Conservation (phyloP, 30 jellyfish, hydroid and myxozoan genomes). For the Hydractinia symbiolongicarpus region DNA sequence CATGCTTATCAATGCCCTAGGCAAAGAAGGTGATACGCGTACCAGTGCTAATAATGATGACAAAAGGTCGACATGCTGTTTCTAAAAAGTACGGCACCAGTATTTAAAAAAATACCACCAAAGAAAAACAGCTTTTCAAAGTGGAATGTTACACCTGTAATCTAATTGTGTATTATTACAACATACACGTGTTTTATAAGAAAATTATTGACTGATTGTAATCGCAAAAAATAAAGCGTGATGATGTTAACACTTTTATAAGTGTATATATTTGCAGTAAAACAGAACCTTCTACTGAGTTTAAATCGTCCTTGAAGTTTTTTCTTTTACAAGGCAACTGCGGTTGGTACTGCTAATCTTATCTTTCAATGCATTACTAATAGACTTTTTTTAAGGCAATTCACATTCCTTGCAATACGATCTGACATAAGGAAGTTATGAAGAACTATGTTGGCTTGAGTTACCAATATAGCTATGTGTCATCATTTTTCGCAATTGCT, state of each 20-base stretch:
- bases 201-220: too few species aligned
- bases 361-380: neutral
- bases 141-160: too few species aligned
- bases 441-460: neutral
- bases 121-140: neutral
- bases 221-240: neutral
- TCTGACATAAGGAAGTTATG: conserved; percentile 7
- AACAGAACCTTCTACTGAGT: neutral
- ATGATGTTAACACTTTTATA: too few species aligned
- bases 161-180: too few species aligned
- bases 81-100: conserved; percentile 1
- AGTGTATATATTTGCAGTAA: neutral
- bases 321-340: neutral
- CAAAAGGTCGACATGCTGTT: neutral
- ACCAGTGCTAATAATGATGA: neutral
- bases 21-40: neutral
- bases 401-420: conserved; percentile 4
- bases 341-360: neutral
- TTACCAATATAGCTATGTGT: conserved; percentile 6
- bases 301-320: neutral
- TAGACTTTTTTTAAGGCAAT: neutral
- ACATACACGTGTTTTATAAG: too few species aligned
- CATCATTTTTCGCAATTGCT: conserved; percentile 2
- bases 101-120: neutral
- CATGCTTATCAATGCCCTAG: neutral